Evolutionary conservation across 1,140 invertebrate species (phyloP), one percentile per base, ranked within the genome.

Genomic region (Micrasema longulum): DNA sequence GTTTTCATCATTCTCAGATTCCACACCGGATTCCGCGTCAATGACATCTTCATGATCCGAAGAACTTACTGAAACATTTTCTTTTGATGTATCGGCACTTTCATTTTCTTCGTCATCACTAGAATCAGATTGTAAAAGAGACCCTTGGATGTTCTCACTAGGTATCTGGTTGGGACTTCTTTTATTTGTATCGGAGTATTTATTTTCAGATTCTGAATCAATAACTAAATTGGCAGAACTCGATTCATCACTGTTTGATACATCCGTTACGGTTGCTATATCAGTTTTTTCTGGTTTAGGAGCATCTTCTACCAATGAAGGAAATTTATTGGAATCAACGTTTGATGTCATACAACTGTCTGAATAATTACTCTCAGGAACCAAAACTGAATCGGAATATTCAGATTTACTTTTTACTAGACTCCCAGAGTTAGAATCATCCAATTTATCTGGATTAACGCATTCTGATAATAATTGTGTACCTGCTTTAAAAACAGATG

Each of bases 211-310:
- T 69, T 73, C 65, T 7, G 20, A 14, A 64, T 73, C 57, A 35
- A 73, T 73, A 41, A 73, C 66, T 11, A 72, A 35, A 31, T 53
- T 26, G 16, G 12, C 18, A 31, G 70, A 72, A 72, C 38, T 65
- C 1, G 62, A 65, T 36, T 36, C 36, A 31, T 65, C 62, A 65
- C 41, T 55, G 23, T 64, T 60, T 47, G 22, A 66, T 48, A 26
- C 43, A 41, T 68, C 65, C 16, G 16, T 38, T 23, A 18, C 50
- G 16, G 55, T 2, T 18, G 5, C 20, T 5, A 11, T 23, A 22
- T 52, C 48, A 22, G 10, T 23, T 52, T 52, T 22, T 22, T 22
- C 20, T 9, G 20, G 10, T 22, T 22, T 22, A 7, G 20, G 10
- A 22, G 11, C n/a, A 22, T 9, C n/a, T 1, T 18, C 48, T 22